Evolutionary conservation across 2,113 vertebrate species (phyloP).

Genomic region (Anarhynchus alexandrinus): DNA sequence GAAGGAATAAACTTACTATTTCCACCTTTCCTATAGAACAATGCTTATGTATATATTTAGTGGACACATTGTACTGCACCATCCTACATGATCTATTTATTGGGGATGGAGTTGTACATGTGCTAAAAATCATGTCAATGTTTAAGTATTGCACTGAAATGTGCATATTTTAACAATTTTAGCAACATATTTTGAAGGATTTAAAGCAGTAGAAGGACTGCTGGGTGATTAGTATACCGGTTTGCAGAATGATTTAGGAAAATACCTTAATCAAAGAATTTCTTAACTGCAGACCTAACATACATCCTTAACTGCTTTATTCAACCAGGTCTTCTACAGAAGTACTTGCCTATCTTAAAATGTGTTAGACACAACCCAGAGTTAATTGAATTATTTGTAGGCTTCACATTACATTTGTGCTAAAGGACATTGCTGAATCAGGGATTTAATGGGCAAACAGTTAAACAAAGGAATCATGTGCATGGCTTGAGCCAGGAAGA

Average conservation of each 20-base stretch:
- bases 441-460: constrained; percentile 12
- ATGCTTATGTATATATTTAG: not conserved
- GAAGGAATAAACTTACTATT: not conserved
- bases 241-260: not conserved
- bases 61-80: not conserved
- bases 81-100: accelerated
- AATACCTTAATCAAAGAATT: not conserved
- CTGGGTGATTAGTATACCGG: not conserved
- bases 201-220: not conserved
- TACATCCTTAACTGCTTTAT: not conserved
- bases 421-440: constrained; percentile 46
- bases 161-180: too few relatives aligned
- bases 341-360: not conserved
- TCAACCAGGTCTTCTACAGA: not conserved
- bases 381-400: constrained; percentile 21
- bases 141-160: not conserved
- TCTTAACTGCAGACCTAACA: not conserved
- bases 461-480: constrained; percentile 35
- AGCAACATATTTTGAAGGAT: not conserved
- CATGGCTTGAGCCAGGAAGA: not conserved
- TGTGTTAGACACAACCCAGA: not conserved
- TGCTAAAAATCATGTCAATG: not conserved
- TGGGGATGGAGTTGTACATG: not conserved
- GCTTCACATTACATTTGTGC: constrained; percentile 1
- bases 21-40: not conserved